phyloP scores from a whole-genome alignment of 1,140 invertebrate species.

The Lasioglossum baleicum region DNA sequence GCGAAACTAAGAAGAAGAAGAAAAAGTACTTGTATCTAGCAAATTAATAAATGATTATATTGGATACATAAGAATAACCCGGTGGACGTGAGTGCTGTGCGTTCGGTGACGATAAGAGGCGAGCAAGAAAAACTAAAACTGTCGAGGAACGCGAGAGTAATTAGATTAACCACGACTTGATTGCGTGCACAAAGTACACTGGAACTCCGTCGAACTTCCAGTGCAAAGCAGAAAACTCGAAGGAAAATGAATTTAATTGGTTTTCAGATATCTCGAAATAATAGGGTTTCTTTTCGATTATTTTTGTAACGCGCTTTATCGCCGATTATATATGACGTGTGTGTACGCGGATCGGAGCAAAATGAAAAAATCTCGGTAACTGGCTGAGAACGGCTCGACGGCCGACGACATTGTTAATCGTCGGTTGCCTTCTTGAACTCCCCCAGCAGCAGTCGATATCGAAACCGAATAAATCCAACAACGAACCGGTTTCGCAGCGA shows the following conservation, averaged over 20 bases:
- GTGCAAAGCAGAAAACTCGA: neutral
- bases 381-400: constrained; percentile 39
- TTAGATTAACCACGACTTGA: constrained; percentile 18
- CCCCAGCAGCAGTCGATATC: constrained; percentile 64
- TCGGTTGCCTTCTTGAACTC: constrained; percentile 71
- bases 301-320: constrained; percentile 37
- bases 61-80: constrained; percentile 66
- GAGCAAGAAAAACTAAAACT: neutral
- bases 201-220: neutral
- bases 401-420: constrained; percentile 60
- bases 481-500: constrained; percentile 70
- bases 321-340: constrained; percentile 12
- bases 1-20: constrained; percentile 25
- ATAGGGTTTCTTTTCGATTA: constrained; percentile 31
- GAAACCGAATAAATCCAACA: constrained; percentile 72
- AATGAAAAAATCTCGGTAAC: constrained; percentile 42
- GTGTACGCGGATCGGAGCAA: constrained; percentile 35
- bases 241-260: constrained; percentile 42
- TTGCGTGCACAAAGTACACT: neutral
- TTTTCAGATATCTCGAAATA: constrained; percentile 35
- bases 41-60: constrained; percentile 69
- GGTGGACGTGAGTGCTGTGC: constrained; percentile 67
- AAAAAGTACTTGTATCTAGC: constrained; percentile 69
- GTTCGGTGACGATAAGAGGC: constrained; percentile 49
- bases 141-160: neutral